Evolutionary conservation across 2,888 invertebrate species (phyloP), one percentile per base, ranked within the genome.

Genomic region (Synanthedon andrenaeformis): DNA sequence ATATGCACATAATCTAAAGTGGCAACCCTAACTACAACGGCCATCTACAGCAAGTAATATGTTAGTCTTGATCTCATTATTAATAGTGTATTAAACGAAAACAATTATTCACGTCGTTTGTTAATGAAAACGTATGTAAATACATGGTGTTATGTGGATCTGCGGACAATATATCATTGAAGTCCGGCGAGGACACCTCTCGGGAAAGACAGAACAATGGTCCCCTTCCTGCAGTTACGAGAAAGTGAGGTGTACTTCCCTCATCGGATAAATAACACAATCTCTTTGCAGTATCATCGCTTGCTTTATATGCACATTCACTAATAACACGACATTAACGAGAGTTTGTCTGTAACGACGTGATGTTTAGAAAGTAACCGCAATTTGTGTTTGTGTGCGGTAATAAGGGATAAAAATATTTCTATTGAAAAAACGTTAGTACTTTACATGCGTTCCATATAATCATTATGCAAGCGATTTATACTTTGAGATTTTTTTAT

Each of bases 121-220:
- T 71, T 71, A 73, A 69, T 69, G 69, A 72, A 75, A 68, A 69
- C 58, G 58, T 69, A 74, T 76, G 70, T 65, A 69, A 76, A 76
- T 74, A 58, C 41, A 51, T 57, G 62, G 64, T 62, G 60, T 69
- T 71, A 66, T 66, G 60, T 52, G 61, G 61, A 53, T 55, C 59
- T 67, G 59, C 51, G 61, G 61, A 53, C 58, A 62, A 69, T 68
- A 58, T 57, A 58, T 58, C 59, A 58, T 61, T 60, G 59, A 62
- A 64, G 62, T 59, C 62, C 58, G 61, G 58, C 48, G 56, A 64
- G 67, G 69, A 75, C 72, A 63, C 73, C 70, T 76, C 62, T 59
- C 56, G 54, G 19, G 57, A 52, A 35, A 57, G 59, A 61, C 64
- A 72, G 67, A 77, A 79, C 81, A 81, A 79, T 78, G 69, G 23